Base-by-base conservation (phyloP, 2,888 invertebrate genomes). In the Clitarchus hookeri region DNA sequence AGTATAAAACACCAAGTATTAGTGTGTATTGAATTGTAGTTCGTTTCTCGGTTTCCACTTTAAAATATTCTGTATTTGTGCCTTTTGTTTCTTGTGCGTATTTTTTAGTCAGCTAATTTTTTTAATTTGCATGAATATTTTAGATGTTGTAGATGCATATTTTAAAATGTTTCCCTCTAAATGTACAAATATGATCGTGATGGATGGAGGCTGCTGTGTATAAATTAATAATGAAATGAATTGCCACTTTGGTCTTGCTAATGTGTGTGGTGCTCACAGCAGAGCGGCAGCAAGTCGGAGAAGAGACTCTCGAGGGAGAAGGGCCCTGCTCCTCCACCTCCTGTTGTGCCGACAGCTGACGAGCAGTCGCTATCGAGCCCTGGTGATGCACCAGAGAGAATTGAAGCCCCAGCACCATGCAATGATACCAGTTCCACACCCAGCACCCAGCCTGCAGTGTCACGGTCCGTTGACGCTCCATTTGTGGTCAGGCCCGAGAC, bases 311-410 rank as follows among this genome's bases (percentile, higher is more conserved):
- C 94, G 25, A 92, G 93, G 80, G 96, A 96, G 90, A 97, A 97
- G 91, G 97, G 97, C 87, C 96, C 96, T 87, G 97, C 96, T 83
- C 97, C 96, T 19, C 94, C 94, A 86, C 96, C 96, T 44, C 94
- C 94, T 36, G 86, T 87, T 78, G n/a, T 80, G 48, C 84, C 65
- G 12, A 85, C 78, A 53, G 44, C 84, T 54, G 85, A 86, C 83
- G 86, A 86, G 79, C 84, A 36, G 65, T 16, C 65, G 1, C 11
- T 16, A 19, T 23, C 65, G 8, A n/a, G 65, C 16, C 65, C 65
- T 6, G 23, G n/a, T 8, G n/a, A 65, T 8, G 8, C 65, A n/a
- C 23, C n/a, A 8, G 65, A 65, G 65, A 23, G n/a, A 65, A 36
- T 36, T 36, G 23, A 65, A 23, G 8, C n/a, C 65, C 65, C 23